phyloP scores from a whole-genome alignment of 1,140 invertebrate genomes.

The Orussus abietinus region DNA sequence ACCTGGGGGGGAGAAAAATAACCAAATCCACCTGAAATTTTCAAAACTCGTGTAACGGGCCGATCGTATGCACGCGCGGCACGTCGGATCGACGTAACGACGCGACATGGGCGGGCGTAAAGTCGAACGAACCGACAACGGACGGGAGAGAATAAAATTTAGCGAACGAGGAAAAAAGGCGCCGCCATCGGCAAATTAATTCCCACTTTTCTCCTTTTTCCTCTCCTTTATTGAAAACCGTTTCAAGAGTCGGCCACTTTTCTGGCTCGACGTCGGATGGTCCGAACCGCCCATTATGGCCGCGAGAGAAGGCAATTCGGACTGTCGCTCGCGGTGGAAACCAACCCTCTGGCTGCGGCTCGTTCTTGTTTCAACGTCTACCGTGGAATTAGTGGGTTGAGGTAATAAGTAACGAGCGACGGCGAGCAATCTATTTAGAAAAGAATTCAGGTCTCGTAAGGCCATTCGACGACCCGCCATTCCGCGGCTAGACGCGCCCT shows the following conservation, averaged over 20 bases:
- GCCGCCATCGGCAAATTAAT: too few species aligned
- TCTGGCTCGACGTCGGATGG: too few species aligned
- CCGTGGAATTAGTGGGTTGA: slow-evolving; percentile 39
- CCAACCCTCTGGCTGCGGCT: slow-evolving; percentile 26
- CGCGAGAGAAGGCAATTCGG: too few species aligned
- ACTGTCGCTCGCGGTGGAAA: slow-evolving; percentile 26
- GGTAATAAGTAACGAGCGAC: slow-evolving; percentile 41
- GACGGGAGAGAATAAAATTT: slow-evolving; percentile 15
- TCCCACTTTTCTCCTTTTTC: background rate
- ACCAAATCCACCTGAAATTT: too few species aligned
- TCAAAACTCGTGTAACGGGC: too few species aligned
- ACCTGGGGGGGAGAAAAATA: too few species aligned
- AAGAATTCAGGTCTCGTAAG: slow-evolving; percentile 43
- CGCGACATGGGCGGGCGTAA: slow-evolving; percentile 17
- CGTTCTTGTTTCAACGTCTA: slow-evolving; percentile 19
- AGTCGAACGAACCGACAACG: slow-evolving; percentile 10
- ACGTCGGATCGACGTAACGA: too few species aligned
- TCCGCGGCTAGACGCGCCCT: slow-evolving; percentile 20
- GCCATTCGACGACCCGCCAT: slow-evolving; percentile 33
- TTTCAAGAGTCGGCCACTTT: slow-evolving; percentile 4
- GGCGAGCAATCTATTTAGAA: slow-evolving; percentile 40
- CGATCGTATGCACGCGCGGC: too few species aligned
- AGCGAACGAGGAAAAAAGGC: too few species aligned
- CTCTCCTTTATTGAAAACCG: slow-evolving; percentile 3
- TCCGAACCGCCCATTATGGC: too few species aligned